Evolutionary conservation across 2,797 vertebrate species (phyloP).

Genomic region (Allobates femoralis): DNA sequence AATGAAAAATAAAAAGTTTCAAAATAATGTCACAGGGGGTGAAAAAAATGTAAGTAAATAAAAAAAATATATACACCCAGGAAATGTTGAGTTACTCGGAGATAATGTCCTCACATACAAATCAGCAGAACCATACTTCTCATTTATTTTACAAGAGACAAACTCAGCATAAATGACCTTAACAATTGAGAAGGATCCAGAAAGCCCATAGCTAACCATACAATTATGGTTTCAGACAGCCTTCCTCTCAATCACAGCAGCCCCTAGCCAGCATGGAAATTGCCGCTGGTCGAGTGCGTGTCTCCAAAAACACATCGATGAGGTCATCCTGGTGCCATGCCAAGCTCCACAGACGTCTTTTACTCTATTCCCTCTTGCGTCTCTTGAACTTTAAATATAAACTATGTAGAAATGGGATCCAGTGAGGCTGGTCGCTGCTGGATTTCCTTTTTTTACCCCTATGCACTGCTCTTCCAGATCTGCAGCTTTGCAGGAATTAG

Average conservation of each 20-base stretch:
- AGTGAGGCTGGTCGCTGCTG: background rate
- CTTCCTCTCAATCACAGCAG: constrained; percentile 15
- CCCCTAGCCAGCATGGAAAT: background rate
- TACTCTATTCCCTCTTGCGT: constrained; percentile 64
- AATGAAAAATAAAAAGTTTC: too few species aligned
- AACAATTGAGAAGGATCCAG: background rate
- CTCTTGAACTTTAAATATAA: constrained; percentile 38
- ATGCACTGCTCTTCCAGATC: background rate
- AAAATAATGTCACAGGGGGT: too few species aligned
- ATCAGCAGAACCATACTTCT: background rate
- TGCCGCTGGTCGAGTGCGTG: constrained; percentile 66
- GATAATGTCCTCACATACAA: background rate
- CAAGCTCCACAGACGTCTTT: constrained; percentile 71
- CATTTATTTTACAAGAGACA: background rate
- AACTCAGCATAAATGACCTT: background rate
- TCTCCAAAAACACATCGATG: constrained; percentile 72
- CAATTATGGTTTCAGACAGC: background rate
- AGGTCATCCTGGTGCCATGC: constrained; percentile 70
- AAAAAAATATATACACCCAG: too few species aligned
- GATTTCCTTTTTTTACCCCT: background rate
- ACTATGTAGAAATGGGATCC: constrained; percentile 20
- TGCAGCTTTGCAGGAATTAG: constrained; percentile 17
- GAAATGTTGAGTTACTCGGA: too few species aligned
- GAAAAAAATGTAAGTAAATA: too few species aligned
- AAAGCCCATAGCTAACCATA: background rate